Evolutionary conservation across 1,140 invertebrate species (phyloP).

Genomic region (Nebria ingens): DNA sequence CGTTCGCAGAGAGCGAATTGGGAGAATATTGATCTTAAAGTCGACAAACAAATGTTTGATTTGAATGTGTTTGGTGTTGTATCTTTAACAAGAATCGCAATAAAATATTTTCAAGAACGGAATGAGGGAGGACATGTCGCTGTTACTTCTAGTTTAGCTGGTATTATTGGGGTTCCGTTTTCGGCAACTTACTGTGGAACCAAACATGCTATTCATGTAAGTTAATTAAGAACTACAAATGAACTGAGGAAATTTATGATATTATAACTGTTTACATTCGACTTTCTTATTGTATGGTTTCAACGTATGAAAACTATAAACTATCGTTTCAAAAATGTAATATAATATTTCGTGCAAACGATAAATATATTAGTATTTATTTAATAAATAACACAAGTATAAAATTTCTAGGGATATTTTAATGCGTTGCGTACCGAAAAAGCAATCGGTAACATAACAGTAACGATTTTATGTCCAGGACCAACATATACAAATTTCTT

Average conservation of each 20-base stretch:
- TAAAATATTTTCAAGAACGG: slow-evolving; percentile 52
- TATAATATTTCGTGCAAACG: too few relatives aligned
- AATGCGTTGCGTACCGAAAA: slow-evolving; percentile 53
- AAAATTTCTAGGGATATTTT: slow-evolving; percentile 56
- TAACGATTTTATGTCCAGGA: slow-evolving; percentile 68
- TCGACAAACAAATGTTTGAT: slow-evolving; percentile 71
- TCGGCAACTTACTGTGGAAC: slow-evolving; percentile 68
- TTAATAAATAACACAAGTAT: background rate
- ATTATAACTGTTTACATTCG: background rate
- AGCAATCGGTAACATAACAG: slow-evolving; percentile 42
- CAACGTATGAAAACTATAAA: too few relatives aligned
- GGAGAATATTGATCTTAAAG: slow-evolving; percentile 61
- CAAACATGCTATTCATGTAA: slow-evolving; percentile 74
- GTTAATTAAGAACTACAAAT: too few relatives aligned
- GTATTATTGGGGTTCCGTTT: slow-evolving; percentile 55
- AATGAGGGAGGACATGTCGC: slow-evolving; percentile 55
- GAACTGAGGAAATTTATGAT: background rate
- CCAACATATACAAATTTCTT: slow-evolving; percentile 64
- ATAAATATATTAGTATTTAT: too few relatives aligned
- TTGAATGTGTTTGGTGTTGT: slow-evolving; percentile 71
- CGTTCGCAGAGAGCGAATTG: slow-evolving; percentile 67
- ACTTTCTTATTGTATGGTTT: too few relatives aligned
- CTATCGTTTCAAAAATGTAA: background rate
- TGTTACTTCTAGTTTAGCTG: slow-evolving; percentile 62
- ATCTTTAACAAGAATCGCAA: slow-evolving; percentile 54